phyloP scores from a whole-genome alignment of 1,140 invertebrate genomes.

The Drosophila serrata region DNA sequence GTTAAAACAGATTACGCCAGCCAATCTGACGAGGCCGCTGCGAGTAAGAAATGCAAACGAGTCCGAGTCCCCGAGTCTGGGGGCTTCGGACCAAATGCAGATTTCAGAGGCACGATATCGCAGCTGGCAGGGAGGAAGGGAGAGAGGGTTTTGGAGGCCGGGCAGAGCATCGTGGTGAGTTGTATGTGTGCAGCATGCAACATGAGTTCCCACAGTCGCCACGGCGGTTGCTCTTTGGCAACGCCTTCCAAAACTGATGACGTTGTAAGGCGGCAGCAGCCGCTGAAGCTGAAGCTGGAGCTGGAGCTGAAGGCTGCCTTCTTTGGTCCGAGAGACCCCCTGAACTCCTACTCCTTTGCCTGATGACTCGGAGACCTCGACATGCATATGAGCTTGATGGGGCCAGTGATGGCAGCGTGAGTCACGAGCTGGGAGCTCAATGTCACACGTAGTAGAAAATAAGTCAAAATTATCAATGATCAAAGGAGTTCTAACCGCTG shows the following conservation, averaged over 20 bases:
- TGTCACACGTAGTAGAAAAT: background rate
- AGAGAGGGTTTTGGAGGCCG: background rate
- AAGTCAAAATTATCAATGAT: background rate
- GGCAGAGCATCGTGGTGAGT: constrained; percentile 28
- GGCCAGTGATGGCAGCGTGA: constrained; percentile 22
- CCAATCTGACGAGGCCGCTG: constrained; percentile 64
- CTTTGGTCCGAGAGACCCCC: constrained; percentile 11
- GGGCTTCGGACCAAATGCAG: constrained; percentile 65
- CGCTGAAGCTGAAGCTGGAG: constrained; percentile 6
- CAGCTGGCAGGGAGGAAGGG: background rate
- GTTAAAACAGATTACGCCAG: constrained; percentile 69
- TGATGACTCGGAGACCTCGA: constrained; percentile 56
- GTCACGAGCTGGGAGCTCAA: constrained; percentile 2
- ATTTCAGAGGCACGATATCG: constrained; percentile 79
- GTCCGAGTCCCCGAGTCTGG: constrained; percentile 30
- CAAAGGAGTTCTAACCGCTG: background rate
- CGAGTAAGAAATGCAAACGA: constrained; percentile 75
- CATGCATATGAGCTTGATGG: constrained; percentile 74
- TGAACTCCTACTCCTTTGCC: constrained; percentile 44
- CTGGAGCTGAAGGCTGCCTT: constrained; percentile 34
- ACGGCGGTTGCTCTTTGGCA: constrained; percentile 77
- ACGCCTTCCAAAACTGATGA: constrained; percentile 82
- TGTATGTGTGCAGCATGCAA: constrained; percentile 80
- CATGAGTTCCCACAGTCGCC: constrained; percentile 79
- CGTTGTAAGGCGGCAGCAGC: constrained; percentile 72